These are phyloP conservation scores for Druon quercuslanigerum DNA, from an alignment of 1,140 invertebrate genomes.

Conservation along the genomic window DNA sequence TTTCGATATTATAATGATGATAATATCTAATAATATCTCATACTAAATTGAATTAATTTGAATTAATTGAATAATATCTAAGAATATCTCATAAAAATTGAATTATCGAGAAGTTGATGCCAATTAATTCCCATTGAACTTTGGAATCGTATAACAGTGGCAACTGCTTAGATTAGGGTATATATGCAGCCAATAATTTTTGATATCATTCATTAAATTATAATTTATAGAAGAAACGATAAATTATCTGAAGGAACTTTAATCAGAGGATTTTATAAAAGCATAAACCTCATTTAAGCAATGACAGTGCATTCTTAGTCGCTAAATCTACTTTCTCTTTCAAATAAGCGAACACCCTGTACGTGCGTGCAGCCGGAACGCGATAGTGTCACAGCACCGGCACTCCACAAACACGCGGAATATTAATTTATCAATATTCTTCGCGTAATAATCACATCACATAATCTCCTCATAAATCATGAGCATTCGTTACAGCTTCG, in stretches of 20 bases:
- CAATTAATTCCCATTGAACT: too few species aligned
- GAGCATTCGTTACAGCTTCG: conserved; percentile 49
- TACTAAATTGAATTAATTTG: too few species aligned
- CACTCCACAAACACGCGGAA: conserved; percentile 50
- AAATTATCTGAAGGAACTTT: conserved; percentile 1
- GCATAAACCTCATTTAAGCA: conserved; percentile 26
- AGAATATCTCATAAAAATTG: too few species aligned
- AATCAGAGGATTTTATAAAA: not conserved
- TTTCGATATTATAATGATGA: too few species aligned
- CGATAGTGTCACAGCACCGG: conserved; percentile 37
- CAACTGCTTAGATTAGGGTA: not conserved
- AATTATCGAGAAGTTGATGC: too few species aligned
- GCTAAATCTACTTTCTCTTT: conserved; percentile 27
- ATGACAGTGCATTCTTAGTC: conserved; percentile 6
- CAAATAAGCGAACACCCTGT: conserved; percentile 17
- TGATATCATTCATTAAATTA: conserved; percentile 13
- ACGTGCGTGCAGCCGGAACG: not conserved
- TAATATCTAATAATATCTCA: too few species aligned
- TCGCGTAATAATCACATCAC: conserved; percentile 67
- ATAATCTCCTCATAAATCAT: conserved; percentile 68
- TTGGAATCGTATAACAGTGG: too few species aligned
- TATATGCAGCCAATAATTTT: not conserved
- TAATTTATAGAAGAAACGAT: conserved; percentile 16
- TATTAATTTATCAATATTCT: conserved; percentile 67
- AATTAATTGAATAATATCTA: too few species aligned